Evolutionary conservation across 2,888 invertebrate species (phyloP).

Genomic region (Ichneumon xanthorius): DNA sequence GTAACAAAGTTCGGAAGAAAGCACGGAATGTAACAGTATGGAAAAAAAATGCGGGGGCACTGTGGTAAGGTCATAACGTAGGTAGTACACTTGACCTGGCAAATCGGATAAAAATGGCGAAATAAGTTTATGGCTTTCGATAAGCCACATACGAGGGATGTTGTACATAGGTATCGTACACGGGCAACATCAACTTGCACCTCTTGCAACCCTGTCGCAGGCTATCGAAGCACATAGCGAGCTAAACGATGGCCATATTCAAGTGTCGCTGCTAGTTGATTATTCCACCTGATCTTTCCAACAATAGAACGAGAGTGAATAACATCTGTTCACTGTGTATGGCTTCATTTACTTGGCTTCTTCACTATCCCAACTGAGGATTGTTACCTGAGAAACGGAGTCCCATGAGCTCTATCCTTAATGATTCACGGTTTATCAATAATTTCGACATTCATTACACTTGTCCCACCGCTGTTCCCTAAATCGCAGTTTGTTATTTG

Average conservation of each 20-base stretch:
- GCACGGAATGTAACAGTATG: not conserved
- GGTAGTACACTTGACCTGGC: conserved; percentile 39
- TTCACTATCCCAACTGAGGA: too few relatives aligned
- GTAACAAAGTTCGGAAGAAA: conserved; percentile 13
- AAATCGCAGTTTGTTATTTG: too few relatives aligned
- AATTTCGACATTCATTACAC: not conserved
- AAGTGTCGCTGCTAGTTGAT: conserved; percentile 47
- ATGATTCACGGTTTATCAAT: too few relatives aligned
- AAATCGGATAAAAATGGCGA: conserved; percentile 44
- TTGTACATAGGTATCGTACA: conserved; percentile 25
- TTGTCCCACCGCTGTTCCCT: not conserved
- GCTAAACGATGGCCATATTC: conserved; percentile 42
- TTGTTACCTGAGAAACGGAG: too few relatives aligned
- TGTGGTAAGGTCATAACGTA: conserved; percentile 13
- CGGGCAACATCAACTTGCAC: not conserved
- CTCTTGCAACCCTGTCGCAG: not conserved
- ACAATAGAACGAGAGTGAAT: conserved; percentile 20
- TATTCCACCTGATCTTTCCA: conserved; percentile 39
- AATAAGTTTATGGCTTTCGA: conserved; percentile 64
- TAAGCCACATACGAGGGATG: conserved; percentile 62
- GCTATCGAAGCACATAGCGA: conserved; percentile 14
- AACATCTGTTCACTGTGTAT: not conserved
- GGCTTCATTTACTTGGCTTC: not conserved
- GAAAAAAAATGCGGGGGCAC: conserved; percentile 15
- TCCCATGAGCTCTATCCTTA: too few relatives aligned